A percentile compares a stretch with the other conserved stretches of the same genome.
Conservation (phyloP, 1,140 invertebrate species). For the Chrysomallon squamiferum region DNA sequence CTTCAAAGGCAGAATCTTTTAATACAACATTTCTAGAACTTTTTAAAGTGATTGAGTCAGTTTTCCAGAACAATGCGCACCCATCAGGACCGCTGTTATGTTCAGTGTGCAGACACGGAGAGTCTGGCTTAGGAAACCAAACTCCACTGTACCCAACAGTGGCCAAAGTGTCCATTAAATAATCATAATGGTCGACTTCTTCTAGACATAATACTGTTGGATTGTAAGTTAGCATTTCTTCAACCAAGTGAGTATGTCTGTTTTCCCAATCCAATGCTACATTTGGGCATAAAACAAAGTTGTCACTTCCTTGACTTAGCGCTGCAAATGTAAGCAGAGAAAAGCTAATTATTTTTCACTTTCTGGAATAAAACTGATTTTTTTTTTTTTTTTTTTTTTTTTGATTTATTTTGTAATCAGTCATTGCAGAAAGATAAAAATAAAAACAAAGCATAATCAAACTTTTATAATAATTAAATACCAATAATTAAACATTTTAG, state of each 20-base stretch:
- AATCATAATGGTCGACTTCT: slow-evolving; percentile 81
- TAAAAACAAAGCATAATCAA: background rate
- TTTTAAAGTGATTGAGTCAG: slow-evolving; percentile 71
- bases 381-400: background rate
- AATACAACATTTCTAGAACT: slow-evolving; percentile 70
- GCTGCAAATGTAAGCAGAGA: slow-evolving; percentile 65
- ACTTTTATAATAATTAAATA: background rate
- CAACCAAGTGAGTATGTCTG: slow-evolving; percentile 73
- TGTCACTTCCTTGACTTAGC: slow-evolving; percentile 75
- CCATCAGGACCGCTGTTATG: slow-evolving; percentile 82
- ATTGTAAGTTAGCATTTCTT: slow-evolving; percentile 75
- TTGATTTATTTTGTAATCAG: background rate
- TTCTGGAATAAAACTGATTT: background rate
- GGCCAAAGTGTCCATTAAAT: slow-evolving; percentile 70
- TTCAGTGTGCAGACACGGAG: slow-evolving; percentile 74
- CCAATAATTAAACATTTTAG: background rate
- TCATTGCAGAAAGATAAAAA: background rate
- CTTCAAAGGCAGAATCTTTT: slow-evolving; percentile 75
- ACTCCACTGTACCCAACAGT: slow-evolving; percentile 74
- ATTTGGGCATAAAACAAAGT: slow-evolving; percentile 76
- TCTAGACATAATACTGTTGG: slow-evolving; percentile 80
- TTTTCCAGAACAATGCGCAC: slow-evolving; percentile 78
- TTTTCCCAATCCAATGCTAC: slow-evolving; percentile 76
- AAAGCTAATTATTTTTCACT: background rate
- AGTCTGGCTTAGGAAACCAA: slow-evolving; percentile 81